Evolutionary conservation across 2,797 vertebrate genomes (phyloP), one percentile per base, ranked within the genome.

Genomic region (Acanthopagrus latus): DNA sequence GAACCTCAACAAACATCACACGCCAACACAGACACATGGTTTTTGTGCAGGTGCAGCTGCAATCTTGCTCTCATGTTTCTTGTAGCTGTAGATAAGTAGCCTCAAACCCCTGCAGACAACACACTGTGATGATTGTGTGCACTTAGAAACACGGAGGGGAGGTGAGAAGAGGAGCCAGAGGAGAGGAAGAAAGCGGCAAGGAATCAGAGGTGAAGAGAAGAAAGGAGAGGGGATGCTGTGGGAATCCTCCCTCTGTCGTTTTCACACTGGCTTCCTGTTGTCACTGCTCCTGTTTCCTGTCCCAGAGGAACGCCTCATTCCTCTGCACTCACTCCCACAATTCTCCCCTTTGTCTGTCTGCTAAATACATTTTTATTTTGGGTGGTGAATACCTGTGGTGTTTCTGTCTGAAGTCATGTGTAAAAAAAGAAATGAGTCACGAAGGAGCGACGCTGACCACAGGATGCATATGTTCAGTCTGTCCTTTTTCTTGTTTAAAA

Each of bases 241-340:
- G 84, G 88, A 91, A 90, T 92, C 77, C 63, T 71, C 12, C 57
- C 57, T 82, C 65, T 71, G 71, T 87, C 38, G 17, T 86, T 90
- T 91, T 91, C 81, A 87, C 70, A 79, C 79, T 47, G 60, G 79
- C 83, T 93, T 83, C 91, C 89, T 86, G 91, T 91, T 89, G 85
- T 90, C 88, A 81, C 75, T 33, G 70, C 81, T 88, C 83, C 84
- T 46, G 70, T 77, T 93, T 94, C 90, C 92, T 86, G 84, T 86
- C 85, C 75, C 90, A 64, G 72, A 89, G 82, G 90, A 87, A 82
- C 77, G 60, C 54, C 70, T 68, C 46, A 41, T 63, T 85, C 68
- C 62, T 70, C 72, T n/a, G 52, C 60, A 63, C n/a, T 4, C 79
- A 81, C 73, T 81, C 57, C 67, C 72, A 71, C 67, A 80, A 63